Percentiles rank a stretch among this genome's conserved stretches.
phyloP scores from a whole-genome alignment of 2,888 invertebrate species.

The Ennomos quercinarius region DNA sequence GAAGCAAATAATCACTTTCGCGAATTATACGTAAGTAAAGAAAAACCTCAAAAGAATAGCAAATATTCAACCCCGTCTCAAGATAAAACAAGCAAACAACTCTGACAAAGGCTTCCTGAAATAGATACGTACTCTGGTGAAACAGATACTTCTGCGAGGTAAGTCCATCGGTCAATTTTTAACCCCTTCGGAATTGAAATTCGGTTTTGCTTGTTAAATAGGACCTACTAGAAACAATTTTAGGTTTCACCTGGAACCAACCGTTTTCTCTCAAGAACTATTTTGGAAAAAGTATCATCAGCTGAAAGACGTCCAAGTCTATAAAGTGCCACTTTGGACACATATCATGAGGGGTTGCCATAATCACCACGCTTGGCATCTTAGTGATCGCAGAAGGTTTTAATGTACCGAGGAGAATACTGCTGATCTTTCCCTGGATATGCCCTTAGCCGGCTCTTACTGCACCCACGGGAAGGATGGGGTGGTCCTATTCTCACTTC shows the following conservation, averaged over 20 bases:
- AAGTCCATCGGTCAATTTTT: constrained; percentile 16
- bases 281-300: too few species aligned
- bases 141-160: constrained; percentile 10
- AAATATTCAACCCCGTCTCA: not conserved
- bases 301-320: too few species aligned
- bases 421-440: too few species aligned
- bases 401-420: too few species aligned
- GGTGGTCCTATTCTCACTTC: too few species aligned
- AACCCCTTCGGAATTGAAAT: constrained; percentile 7
- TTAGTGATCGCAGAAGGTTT: too few species aligned
- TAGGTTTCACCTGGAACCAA: not conserved
- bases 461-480: too few species aligned
- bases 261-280: too few species aligned
- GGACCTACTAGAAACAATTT: not conserved
- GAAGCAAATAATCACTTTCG: not conserved
- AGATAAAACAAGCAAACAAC: constrained; percentile 1
- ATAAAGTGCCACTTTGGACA: too few species aligned
- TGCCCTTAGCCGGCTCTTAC: too few species aligned
- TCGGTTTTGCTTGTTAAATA: constrained; percentile 4
- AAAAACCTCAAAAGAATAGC: constrained; percentile 5
- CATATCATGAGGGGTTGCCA: too few species aligned
- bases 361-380: too few species aligned
- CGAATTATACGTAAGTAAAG: not conserved
- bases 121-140: not conserved
- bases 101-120: not conserved